Evolutionary conservation across 2,113 vertebrate species (phyloP).

Genomic region (Peromyscus polionotus): DNA sequence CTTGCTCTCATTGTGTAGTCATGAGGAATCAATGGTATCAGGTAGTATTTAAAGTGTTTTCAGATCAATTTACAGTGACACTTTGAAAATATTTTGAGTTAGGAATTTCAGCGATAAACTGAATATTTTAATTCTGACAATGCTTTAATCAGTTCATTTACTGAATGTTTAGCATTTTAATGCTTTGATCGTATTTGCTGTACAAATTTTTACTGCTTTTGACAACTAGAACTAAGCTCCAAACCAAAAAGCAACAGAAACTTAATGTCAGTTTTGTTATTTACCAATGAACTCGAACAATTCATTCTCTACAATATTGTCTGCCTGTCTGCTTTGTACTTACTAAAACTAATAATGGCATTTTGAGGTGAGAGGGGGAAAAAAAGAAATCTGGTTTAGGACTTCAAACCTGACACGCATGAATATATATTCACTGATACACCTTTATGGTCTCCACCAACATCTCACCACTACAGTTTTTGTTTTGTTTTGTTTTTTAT

Average conservation of each 20-base stretch:
- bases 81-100: slow-evolving; percentile 4
- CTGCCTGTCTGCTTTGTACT: not conserved
- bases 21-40: not conserved
- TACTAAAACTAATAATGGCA: not conserved
- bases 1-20: not conserved
- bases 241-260: not conserved
- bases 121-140: not conserved
- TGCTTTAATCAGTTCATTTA: not conserved
- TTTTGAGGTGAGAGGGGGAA: not conserved
- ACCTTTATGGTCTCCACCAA: not conserved
- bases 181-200: not conserved
- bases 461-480: not conserved
- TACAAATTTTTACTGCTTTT: not conserved
- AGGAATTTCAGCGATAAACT: not conserved
- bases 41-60: not conserved
- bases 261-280: not conserved
- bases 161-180: not conserved
- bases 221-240: not conserved
- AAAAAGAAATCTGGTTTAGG: not conserved
- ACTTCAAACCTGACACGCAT: not conserved
- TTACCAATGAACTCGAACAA: not conserved
- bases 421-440: not conserved
- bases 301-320: not conserved
- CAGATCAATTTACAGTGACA: not conserved
- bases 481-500: no score